Evolutionary conservation across 1,140 invertebrate species (phyloP), one percentile per base, ranked within the genome.

Genomic region (Trichogramma pretiosum): DNA sequence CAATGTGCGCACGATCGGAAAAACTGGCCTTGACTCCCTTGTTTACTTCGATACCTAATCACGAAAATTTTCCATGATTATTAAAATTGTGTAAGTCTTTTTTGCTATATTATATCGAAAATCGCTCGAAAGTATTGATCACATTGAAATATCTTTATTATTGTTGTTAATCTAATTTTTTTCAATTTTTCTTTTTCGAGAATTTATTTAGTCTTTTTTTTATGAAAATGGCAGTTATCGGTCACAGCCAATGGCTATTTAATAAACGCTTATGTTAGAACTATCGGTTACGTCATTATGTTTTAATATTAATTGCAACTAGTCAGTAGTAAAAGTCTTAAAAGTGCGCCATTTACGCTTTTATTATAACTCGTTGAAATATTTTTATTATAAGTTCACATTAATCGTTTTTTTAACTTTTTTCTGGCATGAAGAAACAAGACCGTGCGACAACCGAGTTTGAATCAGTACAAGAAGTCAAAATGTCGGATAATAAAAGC

Each of bases 181-280:
- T 7, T 28, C 24, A 28, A 28, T 28, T 39, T 36, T 47, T 53
- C 44, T 54, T 44, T 44, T 38, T 46, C 26, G 34, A 22, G 32
- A 28, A 38, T 48, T 46, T 26, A 9, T 43, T 44, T 39, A 32
- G 47, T 52, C 24, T 34, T 54, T 57, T 56, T 60, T 56, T 57
- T 67, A 66, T 55, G 63, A 72, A 70, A 70, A 70, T 72, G 69
- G 69, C 69, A 72, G 69, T 72, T 70, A 72, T 70, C 69, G 67
- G 61, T 72, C 69, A 70, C 68, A 70, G 69, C 68, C 69, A 70
- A 68, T 65, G 69, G 69, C 69, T 72, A 72, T 70, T 67, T 58
- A 67, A 68, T 68, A 67, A 54, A 62, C 54, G 46, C 48, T 40
- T 40, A 45, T 16, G 19, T 50, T 46, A 51, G 43, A 30, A 46